Evolutionary conservation across 2,888 invertebrate genomes (phyloP).

Genomic region (Himalopsyche japonica): DNA sequence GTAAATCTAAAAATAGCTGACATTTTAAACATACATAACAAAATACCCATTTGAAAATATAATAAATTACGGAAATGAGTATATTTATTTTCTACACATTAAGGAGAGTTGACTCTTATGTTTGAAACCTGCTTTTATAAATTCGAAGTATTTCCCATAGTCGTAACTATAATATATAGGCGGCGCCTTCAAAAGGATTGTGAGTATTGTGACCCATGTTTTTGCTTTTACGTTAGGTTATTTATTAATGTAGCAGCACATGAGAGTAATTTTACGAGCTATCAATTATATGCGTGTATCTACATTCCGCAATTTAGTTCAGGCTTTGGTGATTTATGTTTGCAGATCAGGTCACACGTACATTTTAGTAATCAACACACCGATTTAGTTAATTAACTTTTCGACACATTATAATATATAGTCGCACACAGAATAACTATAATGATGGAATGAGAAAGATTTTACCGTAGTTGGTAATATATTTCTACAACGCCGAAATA

Average conservation of each 20-base stretch:
- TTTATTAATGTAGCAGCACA: slow-evolving; percentile 9
- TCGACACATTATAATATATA: too few relatives aligned
- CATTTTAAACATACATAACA: too few relatives aligned
- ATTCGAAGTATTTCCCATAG: not conserved
- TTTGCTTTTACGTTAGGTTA: not conserved
- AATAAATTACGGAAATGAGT: too few relatives aligned
- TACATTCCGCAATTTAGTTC: not conserved
- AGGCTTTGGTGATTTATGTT: not conserved
- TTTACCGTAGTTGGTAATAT: too few relatives aligned
- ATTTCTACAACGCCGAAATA: too few relatives aligned
- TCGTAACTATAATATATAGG: not conserved
- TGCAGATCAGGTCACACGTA: not conserved
- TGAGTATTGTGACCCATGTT: not conserved
- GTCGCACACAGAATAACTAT: too few relatives aligned
- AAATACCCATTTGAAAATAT: too few relatives aligned
- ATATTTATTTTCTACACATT: too few relatives aligned
- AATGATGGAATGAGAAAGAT: too few relatives aligned
- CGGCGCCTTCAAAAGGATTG: slow-evolving; percentile 4
- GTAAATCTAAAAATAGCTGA: too few relatives aligned
- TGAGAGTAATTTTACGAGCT: slow-evolving; percentile 7
- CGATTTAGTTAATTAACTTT: too few relatives aligned
- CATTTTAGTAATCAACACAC: not conserved
- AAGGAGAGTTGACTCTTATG: not conserved
- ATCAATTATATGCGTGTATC: not conserved
- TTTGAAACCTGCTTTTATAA: not conserved